Evolutionary conservation across 2,797 vertebrate species (phyloP).

Genomic region (Zonotrichia albicollis): DNA sequence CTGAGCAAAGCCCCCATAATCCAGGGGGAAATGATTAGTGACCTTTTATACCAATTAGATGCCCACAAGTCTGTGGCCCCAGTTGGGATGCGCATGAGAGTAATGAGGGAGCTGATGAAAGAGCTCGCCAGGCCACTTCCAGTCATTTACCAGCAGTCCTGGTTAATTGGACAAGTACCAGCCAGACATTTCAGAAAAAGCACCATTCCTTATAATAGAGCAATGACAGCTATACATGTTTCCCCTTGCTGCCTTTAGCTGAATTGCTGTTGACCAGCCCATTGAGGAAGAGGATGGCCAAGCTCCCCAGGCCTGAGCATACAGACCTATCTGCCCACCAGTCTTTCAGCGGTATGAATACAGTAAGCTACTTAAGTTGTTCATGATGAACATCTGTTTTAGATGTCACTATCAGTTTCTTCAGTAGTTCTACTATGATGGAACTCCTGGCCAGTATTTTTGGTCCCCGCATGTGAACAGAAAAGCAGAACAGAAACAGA

Average conservation of each 20-base stretch:
- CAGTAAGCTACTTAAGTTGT: not conserved
- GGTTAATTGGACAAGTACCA: not conserved
- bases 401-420: accelerated
- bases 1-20: not conserved
- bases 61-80: not conserved
- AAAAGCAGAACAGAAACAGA: not conserved
- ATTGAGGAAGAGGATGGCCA: not conserved
- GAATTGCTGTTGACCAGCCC: not conserved
- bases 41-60: not conserved
- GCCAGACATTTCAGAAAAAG: not conserved
- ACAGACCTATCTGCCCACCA: not conserved
- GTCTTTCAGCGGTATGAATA: accelerated
- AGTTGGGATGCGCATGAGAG: not conserved
- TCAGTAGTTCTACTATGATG: not conserved
- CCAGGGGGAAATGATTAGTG: not conserved
- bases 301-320: not conserved
- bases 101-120: not conserved
- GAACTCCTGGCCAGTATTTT: not conserved
- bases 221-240: not conserved
- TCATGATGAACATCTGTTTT: not conserved
- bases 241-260: not conserved
- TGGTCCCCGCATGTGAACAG: not conserved
- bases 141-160: not conserved
- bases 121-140: not conserved
- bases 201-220: not conserved